Evolutionary conservation across 2,797 vertebrate genomes (phyloP).

Genomic region (Malacoctenus gilli): DNA sequence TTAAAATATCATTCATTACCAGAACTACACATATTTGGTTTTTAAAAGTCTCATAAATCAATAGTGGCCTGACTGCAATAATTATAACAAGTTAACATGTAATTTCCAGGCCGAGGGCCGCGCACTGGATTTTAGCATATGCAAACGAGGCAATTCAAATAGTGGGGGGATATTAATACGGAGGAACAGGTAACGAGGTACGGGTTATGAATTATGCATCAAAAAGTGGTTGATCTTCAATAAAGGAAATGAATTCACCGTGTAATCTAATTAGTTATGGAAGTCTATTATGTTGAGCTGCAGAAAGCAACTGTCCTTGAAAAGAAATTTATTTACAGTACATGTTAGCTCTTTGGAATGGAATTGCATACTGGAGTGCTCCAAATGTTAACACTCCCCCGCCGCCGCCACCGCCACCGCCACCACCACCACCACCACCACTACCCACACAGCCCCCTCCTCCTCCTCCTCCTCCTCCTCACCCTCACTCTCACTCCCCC

Average conservation of each 20-base stretch:
- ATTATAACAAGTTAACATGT: constrained; percentile 99
- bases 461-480: constrained; percentile 27
- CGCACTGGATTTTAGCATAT: constrained; percentile 99
- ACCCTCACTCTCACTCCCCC: constrained; percentile 24
- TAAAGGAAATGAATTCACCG: constrained; percentile 99
- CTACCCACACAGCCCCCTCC: constrained; percentile 23
- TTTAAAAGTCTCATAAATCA: constrained; percentile 99
- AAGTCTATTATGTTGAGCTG: constrained; percentile 99
- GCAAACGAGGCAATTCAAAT: constrained; percentile 99
- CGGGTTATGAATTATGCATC: constrained; percentile 99
- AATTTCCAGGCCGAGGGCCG: constrained; percentile 99
- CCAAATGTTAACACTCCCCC: constrained; percentile 85
- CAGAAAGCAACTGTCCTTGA: constrained; percentile 99
- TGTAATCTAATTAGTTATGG: constrained; percentile 99
- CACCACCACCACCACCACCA: constrained; percentile 9
- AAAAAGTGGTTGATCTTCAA: constrained; percentile 99
- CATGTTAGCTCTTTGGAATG: constrained; percentile 96
- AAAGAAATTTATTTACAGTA: constrained; percentile 99
- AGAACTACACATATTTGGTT: constrained; percentile 99
- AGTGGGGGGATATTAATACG: constrained; percentile 99
- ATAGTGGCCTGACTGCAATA: constrained; percentile 99
- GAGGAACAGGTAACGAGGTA: constrained; percentile 99
- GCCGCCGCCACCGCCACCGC: not conserved
- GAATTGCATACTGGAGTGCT: constrained; percentile 92
- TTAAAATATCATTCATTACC: constrained; percentile 99